These are phyloP conservation scores for Platysteira castanea DNA, from an alignment of 2,113 vertebrate genomes.

Conservation along the genomic window DNA sequence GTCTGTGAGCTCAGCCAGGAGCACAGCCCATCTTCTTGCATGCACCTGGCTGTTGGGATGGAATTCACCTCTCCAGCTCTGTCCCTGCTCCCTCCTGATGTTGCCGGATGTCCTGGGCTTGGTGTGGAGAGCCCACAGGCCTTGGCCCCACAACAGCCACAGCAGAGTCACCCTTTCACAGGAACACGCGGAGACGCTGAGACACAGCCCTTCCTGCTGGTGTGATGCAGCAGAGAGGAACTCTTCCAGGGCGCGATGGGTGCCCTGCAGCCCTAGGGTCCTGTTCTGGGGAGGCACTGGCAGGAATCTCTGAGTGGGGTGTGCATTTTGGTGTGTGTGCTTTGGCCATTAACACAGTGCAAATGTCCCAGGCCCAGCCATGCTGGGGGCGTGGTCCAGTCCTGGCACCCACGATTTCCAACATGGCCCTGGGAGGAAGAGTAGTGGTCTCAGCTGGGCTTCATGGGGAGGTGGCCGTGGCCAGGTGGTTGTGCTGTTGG, in stretches of 20 bases:
- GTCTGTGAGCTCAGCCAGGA: fast-evolving
- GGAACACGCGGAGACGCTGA: not conserved
- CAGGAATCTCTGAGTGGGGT: not conserved
- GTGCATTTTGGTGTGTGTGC: not conserved
- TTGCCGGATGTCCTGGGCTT: not conserved
- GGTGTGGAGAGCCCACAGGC: fast-evolving
- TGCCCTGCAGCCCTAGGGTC: fast-evolving
- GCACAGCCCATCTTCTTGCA: fast-evolving
- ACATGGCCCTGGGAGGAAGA: not conserved
- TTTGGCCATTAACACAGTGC: fast-evolving
- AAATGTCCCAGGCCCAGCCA: fast-evolving
- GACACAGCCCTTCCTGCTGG: fast-evolving
- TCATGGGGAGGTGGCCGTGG: fast-evolving
- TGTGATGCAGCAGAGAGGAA: not conserved
- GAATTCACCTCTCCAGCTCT: not conserved
- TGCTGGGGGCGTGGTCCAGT: not conserved
- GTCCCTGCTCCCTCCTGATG: not conserved
- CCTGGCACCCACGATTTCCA: fast-evolving
- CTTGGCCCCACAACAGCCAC: fast-evolving
- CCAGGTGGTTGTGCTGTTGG: not conserved
- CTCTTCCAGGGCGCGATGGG: fast-evolving
- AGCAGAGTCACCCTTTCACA: fast-evolving
- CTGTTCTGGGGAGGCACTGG: not conserved
- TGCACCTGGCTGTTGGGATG: fast-evolving
- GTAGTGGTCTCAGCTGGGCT: fast-evolving